phyloP scores from a whole-genome alignment of 2,113 vertebrate species.

The Psettodes erumei region DNA sequence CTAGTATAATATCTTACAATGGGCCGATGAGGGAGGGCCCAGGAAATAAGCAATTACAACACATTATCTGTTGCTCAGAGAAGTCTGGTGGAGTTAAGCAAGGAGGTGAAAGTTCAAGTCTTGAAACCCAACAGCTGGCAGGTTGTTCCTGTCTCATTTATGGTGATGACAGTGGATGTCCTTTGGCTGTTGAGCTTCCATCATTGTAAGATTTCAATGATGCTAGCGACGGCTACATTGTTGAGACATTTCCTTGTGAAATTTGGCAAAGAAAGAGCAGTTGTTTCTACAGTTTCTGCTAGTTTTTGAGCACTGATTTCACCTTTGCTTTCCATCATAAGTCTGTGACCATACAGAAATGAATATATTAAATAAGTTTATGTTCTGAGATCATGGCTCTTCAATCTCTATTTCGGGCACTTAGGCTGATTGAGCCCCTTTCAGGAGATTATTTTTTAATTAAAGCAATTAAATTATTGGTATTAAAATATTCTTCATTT shows the following conservation, averaged over 20 bases:
- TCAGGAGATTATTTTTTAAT: constrained; percentile 27
- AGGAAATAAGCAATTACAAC: constrained; percentile 30
- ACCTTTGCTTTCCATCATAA: background rate
- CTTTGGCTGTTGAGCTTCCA: background rate
- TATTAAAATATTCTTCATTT: constrained; percentile 13
- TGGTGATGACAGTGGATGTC: constrained; percentile 6
- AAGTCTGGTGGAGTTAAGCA: constrained; percentile 36
- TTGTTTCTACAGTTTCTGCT: background rate
- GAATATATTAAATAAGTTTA: background rate
- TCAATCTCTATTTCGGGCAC: background rate
- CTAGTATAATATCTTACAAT: constrained; percentile 13
- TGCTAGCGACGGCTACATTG: background rate
- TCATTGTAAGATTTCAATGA: background rate
- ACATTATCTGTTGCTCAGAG: constrained; percentile 27
- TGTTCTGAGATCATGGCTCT: background rate
- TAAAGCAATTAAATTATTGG: constrained; percentile 24
- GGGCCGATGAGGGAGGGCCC: background rate
- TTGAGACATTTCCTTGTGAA: background rate
- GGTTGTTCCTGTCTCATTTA: constrained; percentile 18
- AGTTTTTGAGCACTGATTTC: background rate
- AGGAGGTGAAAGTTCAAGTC: constrained; percentile 63
- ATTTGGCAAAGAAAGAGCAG: too few relatives aligned
- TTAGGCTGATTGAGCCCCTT: background rate
- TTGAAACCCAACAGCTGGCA: constrained; percentile 22
- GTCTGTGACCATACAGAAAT: background rate